phyloP scores from a whole-genome alignment of 2,797 vertebrate species.

The Cottoperca gobio region DNA sequence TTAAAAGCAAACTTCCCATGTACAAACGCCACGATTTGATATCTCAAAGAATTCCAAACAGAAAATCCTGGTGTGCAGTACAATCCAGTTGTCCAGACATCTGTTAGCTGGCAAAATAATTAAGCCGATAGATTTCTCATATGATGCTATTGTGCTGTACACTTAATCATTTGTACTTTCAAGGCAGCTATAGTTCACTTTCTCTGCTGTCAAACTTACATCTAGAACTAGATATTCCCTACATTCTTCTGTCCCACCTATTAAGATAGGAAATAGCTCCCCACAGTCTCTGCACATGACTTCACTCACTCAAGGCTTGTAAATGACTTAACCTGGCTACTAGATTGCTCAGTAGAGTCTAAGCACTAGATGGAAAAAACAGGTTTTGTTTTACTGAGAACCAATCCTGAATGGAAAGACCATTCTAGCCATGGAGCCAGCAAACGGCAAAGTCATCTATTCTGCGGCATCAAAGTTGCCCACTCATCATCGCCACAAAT shows the following conservation, averaged over 20 bases:
- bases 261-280: slow-evolving; percentile 44
- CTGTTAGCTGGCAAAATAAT: not conserved
- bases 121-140: slow-evolving; percentile 9
- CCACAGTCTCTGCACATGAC: slow-evolving; percentile 42
- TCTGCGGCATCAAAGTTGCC: slow-evolving; percentile 71
- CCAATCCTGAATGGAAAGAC: slow-evolving; percentile 65
- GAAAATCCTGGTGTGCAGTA: slow-evolving; percentile 38
- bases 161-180: slow-evolving; percentile 3
- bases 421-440: slow-evolving; percentile 44
- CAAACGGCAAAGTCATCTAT: slow-evolving; percentile 65
- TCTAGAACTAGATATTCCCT: slow-evolving; percentile 2
- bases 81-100: slow-evolving; percentile 22
- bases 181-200: slow-evolving; percentile 21
- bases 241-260: slow-evolving; percentile 27
- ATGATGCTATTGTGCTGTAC: slow-evolving; percentile 8
- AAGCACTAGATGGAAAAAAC: slow-evolving; percentile 61
- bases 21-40: slow-evolving; percentile 15
- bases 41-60: slow-evolving; percentile 14
- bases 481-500: slow-evolving; percentile 78
- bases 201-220: slow-evolving; percentile 13
- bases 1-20: not conserved
- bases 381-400: slow-evolving; percentile 47
- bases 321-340: slow-evolving; percentile 62
- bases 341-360: slow-evolving; percentile 36
- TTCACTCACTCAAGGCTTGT: slow-evolving; percentile 31